phyloP scores from a whole-genome alignment of 2,888 invertebrate genomes.

The Anorthoa munda region DNA sequence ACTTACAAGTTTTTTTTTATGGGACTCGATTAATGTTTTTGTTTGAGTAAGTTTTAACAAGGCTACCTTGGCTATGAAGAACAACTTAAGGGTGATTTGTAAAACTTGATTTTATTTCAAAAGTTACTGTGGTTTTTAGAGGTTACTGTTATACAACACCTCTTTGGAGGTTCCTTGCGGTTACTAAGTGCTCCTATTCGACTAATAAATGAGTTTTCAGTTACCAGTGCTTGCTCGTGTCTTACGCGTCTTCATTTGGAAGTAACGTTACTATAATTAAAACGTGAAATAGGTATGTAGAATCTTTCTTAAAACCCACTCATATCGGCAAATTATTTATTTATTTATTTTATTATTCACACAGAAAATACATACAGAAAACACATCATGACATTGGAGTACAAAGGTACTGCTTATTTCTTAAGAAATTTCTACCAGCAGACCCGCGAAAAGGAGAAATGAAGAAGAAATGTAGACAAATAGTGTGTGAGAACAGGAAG shows the following conservation, averaged over 20 bases:
- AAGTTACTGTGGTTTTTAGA: not conserved
- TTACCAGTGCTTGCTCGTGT: not conserved
- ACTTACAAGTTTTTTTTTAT: conserved; percentile 51
- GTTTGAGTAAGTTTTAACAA: conserved; percentile 50
- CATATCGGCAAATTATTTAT: not conserved
- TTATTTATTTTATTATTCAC: too few species aligned
- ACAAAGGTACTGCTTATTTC: too few species aligned
- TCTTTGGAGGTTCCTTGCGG: not conserved
- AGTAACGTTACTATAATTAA: not conserved
- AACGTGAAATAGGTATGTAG: not conserved
- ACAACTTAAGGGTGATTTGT: conserved; percentile 28
- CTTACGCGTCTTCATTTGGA: not conserved
- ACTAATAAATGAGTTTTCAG: not conserved
- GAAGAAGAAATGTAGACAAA: too few species aligned
- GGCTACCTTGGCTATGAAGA: conserved; percentile 10
- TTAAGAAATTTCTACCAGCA: too few species aligned
- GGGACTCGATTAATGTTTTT: conserved; percentile 47
- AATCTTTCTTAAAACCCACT: not conserved
- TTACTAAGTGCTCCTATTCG: not conserved
- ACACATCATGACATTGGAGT: too few species aligned
- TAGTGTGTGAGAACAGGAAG: too few species aligned
- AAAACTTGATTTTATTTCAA: conserved; percentile 4
- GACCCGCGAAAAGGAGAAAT: too few species aligned
- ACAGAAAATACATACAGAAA: too few species aligned
- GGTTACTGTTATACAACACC: not conserved